Base-by-base conservation (phyloP, 2,797 vertebrate genomes). In the Buphagus erythrorhynchus region DNA sequence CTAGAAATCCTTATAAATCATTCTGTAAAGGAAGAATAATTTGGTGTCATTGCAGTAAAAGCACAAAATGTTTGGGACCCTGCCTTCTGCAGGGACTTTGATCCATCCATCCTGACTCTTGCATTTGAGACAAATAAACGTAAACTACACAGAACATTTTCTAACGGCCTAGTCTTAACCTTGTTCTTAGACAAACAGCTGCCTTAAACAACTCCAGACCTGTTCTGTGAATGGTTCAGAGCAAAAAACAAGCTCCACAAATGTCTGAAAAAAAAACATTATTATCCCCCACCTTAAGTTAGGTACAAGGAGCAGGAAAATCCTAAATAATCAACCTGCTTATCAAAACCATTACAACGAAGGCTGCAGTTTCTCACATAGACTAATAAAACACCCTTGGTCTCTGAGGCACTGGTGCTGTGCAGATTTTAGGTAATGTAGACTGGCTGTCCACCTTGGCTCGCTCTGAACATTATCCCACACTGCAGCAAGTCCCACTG, bases 261-360 rank as follows among this genome's bases (percentile, higher is more conserved):
- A 26, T 7, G 0, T 20, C 20, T 61, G 10, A 9, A 21, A 3
- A 69, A 54, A 86, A 76, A 15, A 0, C 7, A 48, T 6, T 7
- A 3, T 4, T 18, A 16, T 4, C 3, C 5, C 3, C 2, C 16
- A 16, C 1, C 10, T 61, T 35, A 19, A 2, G 2, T 0, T 12
- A 9, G 8, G 11, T 61, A 16, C 21, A 57, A 63, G 43, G 51
- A 69, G 14, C 7, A 73, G 25, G 25, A 75, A 80, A 74, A 31
- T 13, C 13, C 24, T 6, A 58, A 54, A 49, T 36, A 55, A 54
- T 16, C 13, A 35, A 21, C 13, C n/a, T 62, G 10, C 7, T 71
- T 35, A 69, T 42, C 19, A 85, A 86, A 71, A 72, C 31, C 13
- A 15, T 68, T 29, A 4, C 25, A 16, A 35, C 11, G 4, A 52